phyloP scores from a whole-genome alignment of 2,797 vertebrate species.

The Hafferia zeledoni region DNA sequence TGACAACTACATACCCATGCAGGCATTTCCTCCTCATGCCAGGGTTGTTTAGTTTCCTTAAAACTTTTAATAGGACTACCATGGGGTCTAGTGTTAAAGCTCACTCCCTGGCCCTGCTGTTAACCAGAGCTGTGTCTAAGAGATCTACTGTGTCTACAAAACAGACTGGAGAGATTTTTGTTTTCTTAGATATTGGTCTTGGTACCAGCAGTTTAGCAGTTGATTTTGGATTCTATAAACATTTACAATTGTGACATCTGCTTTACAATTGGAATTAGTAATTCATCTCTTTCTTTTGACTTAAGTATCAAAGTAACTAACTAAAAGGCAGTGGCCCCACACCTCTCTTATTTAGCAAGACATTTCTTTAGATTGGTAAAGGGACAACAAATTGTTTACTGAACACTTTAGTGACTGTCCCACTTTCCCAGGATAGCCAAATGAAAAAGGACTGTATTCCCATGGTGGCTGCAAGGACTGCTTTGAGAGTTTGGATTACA shows the following conservation, averaged over 20 bases:
- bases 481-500: not conserved
- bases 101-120: not conserved
- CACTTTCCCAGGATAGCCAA: not conserved
- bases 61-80: not conserved
- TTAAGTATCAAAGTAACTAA: not conserved
- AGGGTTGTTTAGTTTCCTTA: not conserved
- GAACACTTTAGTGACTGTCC: not conserved
- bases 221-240: not conserved
- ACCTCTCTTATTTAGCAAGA: not conserved
- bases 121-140: not conserved
- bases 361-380: not conserved
- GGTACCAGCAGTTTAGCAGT: not conserved
- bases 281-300: not conserved
- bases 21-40: not conserved
- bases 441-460: not conserved
- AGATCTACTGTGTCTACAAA: not conserved
- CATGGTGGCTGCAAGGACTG: not conserved
- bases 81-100: not conserved
- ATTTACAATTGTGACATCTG: not conserved
- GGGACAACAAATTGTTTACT: not conserved
- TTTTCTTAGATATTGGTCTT: not conserved
- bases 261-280: not conserved
- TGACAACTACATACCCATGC: not conserved
- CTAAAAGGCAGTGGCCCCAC: not conserved
- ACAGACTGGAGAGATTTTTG: not conserved